These are phyloP conservation scores for Rhaphigaster nebulosa DNA, from an alignment of 2,888 invertebrate species.

Conservation along the genomic window DNA sequence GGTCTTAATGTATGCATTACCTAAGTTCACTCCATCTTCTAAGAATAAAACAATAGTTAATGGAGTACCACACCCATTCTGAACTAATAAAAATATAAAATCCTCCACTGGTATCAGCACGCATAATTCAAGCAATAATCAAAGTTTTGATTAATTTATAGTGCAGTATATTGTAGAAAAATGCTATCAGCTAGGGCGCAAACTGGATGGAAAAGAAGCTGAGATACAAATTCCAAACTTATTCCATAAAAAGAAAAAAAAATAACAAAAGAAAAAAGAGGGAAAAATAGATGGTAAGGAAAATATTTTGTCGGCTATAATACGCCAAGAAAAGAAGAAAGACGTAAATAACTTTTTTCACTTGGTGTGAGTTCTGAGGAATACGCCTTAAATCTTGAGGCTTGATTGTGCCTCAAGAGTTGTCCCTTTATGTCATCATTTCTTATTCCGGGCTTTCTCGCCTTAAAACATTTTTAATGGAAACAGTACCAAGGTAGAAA, in stretches of 20 bases:
- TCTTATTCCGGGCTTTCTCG: background rate
- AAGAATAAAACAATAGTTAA: background rate
- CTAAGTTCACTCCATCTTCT: background rate
- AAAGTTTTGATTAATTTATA: background rate
- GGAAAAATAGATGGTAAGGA: constrained; percentile 4
- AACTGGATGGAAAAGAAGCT: background rate
- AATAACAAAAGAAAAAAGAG: background rate
- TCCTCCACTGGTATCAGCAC: background rate
- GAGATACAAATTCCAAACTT: background rate
- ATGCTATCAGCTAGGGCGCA: background rate
- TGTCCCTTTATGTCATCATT: constrained; percentile 33
- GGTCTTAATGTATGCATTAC: background rate
- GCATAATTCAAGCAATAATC: background rate
- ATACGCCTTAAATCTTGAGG: constrained; percentile 28
- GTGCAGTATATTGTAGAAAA: background rate
- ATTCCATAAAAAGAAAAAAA: constrained; percentile 5
- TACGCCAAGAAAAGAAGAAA: background rate
- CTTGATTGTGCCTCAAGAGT: background rate
- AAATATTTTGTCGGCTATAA: constrained; percentile 22
- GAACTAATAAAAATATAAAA: background rate
- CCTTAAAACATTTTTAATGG: constrained; percentile 4
- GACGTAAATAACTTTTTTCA: constrained; percentile 40
- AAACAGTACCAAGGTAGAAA: background rate
- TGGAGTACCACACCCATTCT: background rate
- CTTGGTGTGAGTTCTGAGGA: background rate